Evolutionary conservation across 92 coral and sea anemone species (phyloP).

Genomic region (Parazoanthus swiftii): DNA sequence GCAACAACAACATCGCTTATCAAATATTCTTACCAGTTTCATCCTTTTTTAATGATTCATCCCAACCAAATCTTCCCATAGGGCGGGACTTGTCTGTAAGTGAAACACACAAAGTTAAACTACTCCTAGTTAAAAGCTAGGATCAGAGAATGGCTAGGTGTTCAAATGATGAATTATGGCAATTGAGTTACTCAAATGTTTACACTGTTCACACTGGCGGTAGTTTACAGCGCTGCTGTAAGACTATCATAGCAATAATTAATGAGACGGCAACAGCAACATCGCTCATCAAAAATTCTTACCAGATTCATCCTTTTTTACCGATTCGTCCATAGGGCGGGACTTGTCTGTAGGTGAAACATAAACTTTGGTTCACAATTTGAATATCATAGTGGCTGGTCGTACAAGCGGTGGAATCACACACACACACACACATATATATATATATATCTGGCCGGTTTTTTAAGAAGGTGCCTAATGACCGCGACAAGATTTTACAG

Average conservation of each 20-base stretch:
- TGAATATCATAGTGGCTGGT: not conserved
- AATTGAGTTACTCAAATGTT: too few species aligned
- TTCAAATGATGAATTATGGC: not conserved
- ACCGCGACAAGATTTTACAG: too few species aligned
- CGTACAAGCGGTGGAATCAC: not conserved
- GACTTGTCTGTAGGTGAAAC: not conserved
- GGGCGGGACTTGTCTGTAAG: not conserved
- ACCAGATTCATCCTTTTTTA: not conserved
- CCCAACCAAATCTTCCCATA: not conserved
- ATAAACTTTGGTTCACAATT: not conserved
- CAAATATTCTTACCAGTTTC: not conserved
- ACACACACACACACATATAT: too few species aligned
- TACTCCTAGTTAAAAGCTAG: not conserved
- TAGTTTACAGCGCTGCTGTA: too few species aligned
- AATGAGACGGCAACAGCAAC: too few species aligned
- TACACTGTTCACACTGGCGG: too few species aligned
- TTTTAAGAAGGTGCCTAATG: too few species aligned
- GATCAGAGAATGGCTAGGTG: not conserved
- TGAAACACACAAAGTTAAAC: not conserved
- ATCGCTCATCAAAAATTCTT: too few species aligned
- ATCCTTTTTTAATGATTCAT: not conserved
- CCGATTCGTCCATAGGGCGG: not conserved
- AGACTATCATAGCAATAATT: too few species aligned
- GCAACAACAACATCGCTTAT: too few species aligned
- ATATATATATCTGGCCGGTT: too few species aligned